Conservation (phyloP, 2,797 vertebrate genomes). For the Xiphorhynchus erythropygius region DNA sequence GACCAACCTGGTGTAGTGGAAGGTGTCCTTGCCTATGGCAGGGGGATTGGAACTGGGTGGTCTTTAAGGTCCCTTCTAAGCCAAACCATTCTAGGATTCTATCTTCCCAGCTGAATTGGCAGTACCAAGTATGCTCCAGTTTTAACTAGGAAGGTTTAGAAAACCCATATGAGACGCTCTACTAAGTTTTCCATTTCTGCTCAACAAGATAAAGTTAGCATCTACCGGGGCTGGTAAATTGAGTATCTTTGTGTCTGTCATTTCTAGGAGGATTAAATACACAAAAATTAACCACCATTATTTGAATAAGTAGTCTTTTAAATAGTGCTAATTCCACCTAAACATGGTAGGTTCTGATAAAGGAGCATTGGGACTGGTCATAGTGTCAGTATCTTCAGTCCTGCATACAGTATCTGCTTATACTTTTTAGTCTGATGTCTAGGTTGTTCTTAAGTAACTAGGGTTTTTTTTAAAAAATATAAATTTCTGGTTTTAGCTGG, state of each 20-base stretch:
- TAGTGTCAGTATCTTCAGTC: neutral
- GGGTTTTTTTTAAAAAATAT: neutral
- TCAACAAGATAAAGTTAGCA: neutral
- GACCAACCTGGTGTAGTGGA: neutral
- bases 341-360: neutral
- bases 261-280: neutral
- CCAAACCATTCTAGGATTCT: neutral
- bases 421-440: neutral
- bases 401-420: too few relatives aligned
- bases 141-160: neutral
- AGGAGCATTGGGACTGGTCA: neutral
- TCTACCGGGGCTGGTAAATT: neutral
- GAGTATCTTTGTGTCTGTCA: neutral
- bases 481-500: conserved; percentile 81
- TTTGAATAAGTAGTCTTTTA: neutral
- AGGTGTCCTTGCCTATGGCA: neutral
- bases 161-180: neutral
- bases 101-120: neutral
- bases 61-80: neutral
- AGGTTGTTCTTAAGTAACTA: neutral
- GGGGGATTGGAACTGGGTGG: fast-evolving
- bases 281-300: neutral
- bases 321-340: neutral
- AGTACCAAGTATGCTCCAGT: neutral
- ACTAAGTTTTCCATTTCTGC: neutral